Evolutionary conservation across 2,888 invertebrate genomes (phyloP).

Genomic region (Phalera bucephala): DNA sequence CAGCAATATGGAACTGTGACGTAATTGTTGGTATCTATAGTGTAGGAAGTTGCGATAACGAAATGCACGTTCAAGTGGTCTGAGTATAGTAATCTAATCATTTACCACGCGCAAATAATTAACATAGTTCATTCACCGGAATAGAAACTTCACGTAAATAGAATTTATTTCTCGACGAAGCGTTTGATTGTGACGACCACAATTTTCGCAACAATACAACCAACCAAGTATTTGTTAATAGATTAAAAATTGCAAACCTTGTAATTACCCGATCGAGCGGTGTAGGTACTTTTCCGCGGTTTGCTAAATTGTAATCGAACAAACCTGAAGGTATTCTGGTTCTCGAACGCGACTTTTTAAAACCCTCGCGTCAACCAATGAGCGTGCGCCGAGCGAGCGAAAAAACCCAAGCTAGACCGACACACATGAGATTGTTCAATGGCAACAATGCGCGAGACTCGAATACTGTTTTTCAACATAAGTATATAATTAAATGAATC

Average conservation of each 20-base stretch:
- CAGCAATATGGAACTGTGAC: slow-evolving; percentile 30
- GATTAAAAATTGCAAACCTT: slow-evolving; percentile 46
- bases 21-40: slow-evolving; percentile 43
- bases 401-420: slow-evolving; percentile 53
- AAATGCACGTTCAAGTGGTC: slow-evolving; percentile 49
- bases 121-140: slow-evolving; percentile 66
- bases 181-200: slow-evolving; percentile 33
- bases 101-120: slow-evolving; percentile 54
- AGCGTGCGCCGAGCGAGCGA: slow-evolving; percentile 44
- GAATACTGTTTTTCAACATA: slow-evolving; percentile 60
- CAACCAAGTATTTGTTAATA: slow-evolving; percentile 30
- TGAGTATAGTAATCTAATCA: slow-evolving; percentile 60
- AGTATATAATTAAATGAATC: slow-evolving; percentile 75
- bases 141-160: slow-evolving; percentile 41
- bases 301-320: slow-evolving; percentile 51
- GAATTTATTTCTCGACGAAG: slow-evolving; percentile 35
- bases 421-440: slow-evolving; percentile 49
- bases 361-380: slow-evolving; percentile 48
- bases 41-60: slow-evolving; percentile 51
- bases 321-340: slow-evolving; percentile 60
- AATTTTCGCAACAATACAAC: slow-evolving; percentile 45
- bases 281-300: slow-evolving; percentile 26
- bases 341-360: slow-evolving; percentile 56
- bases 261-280: slow-evolving; percentile 28
- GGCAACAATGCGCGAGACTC: slow-evolving; percentile 64